Evolutionary conservation across 2,113 vertebrate genomes (phyloP).

Genomic region (Galbula dea): DNA sequence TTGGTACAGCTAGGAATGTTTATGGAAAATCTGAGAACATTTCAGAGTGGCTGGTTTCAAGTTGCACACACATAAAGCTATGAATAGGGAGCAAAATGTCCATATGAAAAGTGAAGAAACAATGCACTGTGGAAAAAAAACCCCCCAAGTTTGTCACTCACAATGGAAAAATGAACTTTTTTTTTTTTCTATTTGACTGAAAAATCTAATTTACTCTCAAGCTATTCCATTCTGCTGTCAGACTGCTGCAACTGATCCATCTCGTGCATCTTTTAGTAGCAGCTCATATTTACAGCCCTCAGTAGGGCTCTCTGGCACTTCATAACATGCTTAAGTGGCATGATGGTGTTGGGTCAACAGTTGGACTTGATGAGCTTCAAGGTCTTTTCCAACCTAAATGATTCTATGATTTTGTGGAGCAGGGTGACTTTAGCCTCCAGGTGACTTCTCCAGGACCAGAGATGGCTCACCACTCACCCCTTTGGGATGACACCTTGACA

Average conservation of each 20-base stretch:
- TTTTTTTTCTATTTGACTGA: neutral
- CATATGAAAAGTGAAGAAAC: neutral
- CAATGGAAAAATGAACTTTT: neutral
- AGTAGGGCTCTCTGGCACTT: neutral
- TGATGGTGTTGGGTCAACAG: too few relatives aligned
- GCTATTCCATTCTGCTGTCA: neutral
- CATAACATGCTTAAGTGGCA: too few relatives aligned
- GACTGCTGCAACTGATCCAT: neutral
- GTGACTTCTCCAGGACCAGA: neutral
- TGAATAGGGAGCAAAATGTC: neutral
- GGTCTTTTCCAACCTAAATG: too few relatives aligned
- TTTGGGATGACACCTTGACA: neutral
- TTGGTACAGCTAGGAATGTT: slow-evolving; percentile 18
- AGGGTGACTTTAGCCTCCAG: neutral
- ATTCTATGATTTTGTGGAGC: neutral
- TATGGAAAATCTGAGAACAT: slow-evolving; percentile 56
- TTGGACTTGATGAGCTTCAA: too few relatives aligned
- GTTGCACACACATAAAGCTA: slow-evolving; percentile 7
- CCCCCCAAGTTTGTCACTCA: neutral
- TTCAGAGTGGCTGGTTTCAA: slow-evolving; percentile 16
- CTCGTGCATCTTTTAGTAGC: neutral
- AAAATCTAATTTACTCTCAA: neutral
- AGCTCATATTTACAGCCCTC: neutral
- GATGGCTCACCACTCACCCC: neutral
- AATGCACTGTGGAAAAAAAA: neutral